Conservation (phyloP, 2,797 vertebrate genomes). For the Lophotriccus pileatus region DNA sequence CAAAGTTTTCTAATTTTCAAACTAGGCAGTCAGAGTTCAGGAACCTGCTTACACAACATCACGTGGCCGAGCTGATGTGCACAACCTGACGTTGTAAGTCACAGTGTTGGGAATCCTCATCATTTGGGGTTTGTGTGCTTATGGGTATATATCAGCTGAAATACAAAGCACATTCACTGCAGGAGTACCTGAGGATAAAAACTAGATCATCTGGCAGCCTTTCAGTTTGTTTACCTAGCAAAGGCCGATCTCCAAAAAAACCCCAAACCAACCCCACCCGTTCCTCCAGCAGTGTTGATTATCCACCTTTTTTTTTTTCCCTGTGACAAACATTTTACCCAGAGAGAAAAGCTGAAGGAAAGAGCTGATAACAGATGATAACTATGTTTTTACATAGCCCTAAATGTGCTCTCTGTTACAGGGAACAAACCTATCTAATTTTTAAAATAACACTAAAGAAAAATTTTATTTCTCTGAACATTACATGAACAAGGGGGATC, state of each 20-base stretch:
- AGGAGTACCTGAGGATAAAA: neutral
- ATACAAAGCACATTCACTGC: neutral
- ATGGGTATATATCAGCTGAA: neutral
- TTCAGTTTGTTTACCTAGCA: neutral
- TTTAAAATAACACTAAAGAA: neutral
- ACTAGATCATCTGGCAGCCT: neutral
- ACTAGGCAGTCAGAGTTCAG: neutral
- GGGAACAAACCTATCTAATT: neutral
- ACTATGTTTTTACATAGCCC: neutral
- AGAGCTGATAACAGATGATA: neutral
- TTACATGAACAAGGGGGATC: neutral
- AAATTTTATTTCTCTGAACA: neutral
- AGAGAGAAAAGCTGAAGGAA: neutral
- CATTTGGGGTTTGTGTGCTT: neutral
- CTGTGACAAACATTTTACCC: neutral
- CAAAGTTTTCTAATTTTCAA: neutral
- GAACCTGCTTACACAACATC: neutral
- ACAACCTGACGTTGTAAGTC: neutral
- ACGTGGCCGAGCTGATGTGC: neutral
- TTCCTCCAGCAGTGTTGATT: neutral
- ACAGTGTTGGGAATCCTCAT: neutral
- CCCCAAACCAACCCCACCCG: neutral
- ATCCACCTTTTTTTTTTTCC: neutral
- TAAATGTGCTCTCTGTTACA: neutral
- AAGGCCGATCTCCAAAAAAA: neutral